phyloP scores from a whole-genome alignment of 2,113 vertebrate genomes.

The Corythornis cristatus region DNA sequence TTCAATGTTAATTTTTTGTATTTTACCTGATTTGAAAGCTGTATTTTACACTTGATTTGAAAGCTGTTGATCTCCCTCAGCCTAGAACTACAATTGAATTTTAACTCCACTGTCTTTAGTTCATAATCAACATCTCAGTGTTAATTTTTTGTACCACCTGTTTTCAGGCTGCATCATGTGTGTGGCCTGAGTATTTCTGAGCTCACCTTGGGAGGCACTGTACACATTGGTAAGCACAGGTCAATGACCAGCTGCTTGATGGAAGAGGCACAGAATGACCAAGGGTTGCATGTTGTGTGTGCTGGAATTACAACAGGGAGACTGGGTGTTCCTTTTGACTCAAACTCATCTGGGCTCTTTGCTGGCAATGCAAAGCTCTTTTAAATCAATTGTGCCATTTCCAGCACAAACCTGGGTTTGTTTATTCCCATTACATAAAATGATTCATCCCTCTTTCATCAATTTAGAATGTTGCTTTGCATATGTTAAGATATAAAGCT shows the following conservation, averaged over 20 bases:
- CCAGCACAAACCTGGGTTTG: background rate
- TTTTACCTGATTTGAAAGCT: background rate
- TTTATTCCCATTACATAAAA: background rate
- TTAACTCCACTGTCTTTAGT: background rate
- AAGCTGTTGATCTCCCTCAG: background rate
- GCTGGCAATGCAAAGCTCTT: background rate
- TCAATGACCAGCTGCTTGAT: background rate
- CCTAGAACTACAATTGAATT: background rate
- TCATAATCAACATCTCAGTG: background rate
- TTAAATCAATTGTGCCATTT: background rate
- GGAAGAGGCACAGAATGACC: background rate
- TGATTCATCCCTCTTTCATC: background rate
- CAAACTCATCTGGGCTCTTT: background rate
- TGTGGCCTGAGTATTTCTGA: background rate
- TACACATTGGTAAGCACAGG: background rate
- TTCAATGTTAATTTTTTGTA: background rate
- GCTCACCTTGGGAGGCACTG: background rate
- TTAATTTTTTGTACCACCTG: background rate
- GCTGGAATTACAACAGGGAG: background rate
- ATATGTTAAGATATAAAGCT: background rate
- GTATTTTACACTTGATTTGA: background rate
- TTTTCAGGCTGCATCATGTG: background rate
- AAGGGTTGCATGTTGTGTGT: background rate
- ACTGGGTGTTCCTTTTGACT: background rate
- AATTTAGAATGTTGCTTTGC: background rate